Conservation (phyloP, 2,888 invertebrate genomes). For the Conomelus anceps region DNA sequence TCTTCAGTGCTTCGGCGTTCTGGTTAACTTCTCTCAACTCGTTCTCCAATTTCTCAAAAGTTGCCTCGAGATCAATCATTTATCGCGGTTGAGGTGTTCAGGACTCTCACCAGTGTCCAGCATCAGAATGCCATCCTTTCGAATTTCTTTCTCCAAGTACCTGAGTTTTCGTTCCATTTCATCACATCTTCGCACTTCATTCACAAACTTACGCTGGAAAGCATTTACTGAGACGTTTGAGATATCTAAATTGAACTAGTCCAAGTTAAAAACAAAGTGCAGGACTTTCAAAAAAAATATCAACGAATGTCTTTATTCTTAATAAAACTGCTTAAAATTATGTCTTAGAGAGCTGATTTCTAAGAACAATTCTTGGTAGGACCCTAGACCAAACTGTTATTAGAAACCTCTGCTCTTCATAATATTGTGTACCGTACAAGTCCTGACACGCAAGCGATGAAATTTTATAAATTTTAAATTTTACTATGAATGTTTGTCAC, state of each 20-base stretch:
- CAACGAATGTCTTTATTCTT: too few relatives aligned
- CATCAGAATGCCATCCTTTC: constrained; percentile 95
- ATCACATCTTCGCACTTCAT: constrained; percentile 94
- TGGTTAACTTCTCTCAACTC: constrained; percentile 96
- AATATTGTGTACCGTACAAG: too few relatives aligned
- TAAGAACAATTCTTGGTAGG: too few relatives aligned
- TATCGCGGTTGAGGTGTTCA: constrained; percentile 97
- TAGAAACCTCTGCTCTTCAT: too few relatives aligned
- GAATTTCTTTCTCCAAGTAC: constrained; percentile 94
- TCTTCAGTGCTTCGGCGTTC: constrained; percentile 93
- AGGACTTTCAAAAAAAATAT: too few relatives aligned
- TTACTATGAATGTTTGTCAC: too few relatives aligned
- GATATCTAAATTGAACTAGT: constrained; percentile 55
- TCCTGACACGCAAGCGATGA: constrained; percentile 55
- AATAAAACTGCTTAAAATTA: too few relatives aligned
- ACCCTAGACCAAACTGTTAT: too few relatives aligned
- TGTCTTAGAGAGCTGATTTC: too few relatives aligned
- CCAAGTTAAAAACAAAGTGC: too few relatives aligned
- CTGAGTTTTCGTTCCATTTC: constrained; percentile 97
- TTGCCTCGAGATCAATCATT: constrained; percentile 98
- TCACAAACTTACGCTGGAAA: constrained; percentile 97
- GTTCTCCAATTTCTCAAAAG: constrained; percentile 92
- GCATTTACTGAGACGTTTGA: constrained; percentile 97
- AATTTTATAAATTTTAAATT: too few relatives aligned
- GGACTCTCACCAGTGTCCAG: constrained; percentile 96